Evolutionary conservation across 2,888 invertebrate species (phyloP).

Genomic region (Lapara coniferarum): DNA sequence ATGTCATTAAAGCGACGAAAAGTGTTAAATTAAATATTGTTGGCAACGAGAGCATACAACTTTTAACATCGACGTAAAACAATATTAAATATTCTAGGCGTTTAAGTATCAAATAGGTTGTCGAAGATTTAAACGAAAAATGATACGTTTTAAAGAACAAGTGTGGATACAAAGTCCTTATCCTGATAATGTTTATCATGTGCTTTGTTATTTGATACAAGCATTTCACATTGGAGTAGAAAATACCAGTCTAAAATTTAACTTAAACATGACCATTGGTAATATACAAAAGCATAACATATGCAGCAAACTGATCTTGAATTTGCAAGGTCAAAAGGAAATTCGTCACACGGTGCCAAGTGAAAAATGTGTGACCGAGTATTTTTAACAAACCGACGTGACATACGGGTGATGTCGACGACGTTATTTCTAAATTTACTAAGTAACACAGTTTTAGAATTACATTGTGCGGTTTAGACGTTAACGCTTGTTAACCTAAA

Average conservation of each 20-base stretch:
- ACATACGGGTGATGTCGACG: constrained; percentile 51
- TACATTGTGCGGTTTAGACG: constrained; percentile 3
- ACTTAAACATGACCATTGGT: background rate
- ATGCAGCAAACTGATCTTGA: constrained; percentile 58
- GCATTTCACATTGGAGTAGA: background rate
- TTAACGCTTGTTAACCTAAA: background rate
- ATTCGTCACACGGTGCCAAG: constrained; percentile 63
- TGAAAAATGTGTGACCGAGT: constrained; percentile 65
- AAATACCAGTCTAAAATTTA: background rate
- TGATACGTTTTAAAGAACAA: too few relatives aligned
- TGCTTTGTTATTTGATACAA: background rate
- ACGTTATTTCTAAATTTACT: constrained; percentile 56
- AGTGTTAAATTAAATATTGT: constrained; percentile 37
- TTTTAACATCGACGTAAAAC: background rate
- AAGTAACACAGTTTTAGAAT: constrained; percentile 44
- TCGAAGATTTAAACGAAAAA: too few relatives aligned
- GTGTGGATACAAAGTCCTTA: too few relatives aligned
- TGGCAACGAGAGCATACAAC: constrained; percentile 31
- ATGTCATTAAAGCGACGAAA: constrained; percentile 54
- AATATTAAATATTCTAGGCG: too few relatives aligned
- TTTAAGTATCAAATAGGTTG: too few relatives aligned
- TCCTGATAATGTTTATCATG: background rate
- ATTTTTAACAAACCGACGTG: constrained; percentile 68
- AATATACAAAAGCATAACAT: constrained; percentile 44
- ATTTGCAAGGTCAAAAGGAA: constrained; percentile 72